phyloP scores from a whole-genome alignment of 2,888 invertebrate species.

The Myathropa florea region DNA sequence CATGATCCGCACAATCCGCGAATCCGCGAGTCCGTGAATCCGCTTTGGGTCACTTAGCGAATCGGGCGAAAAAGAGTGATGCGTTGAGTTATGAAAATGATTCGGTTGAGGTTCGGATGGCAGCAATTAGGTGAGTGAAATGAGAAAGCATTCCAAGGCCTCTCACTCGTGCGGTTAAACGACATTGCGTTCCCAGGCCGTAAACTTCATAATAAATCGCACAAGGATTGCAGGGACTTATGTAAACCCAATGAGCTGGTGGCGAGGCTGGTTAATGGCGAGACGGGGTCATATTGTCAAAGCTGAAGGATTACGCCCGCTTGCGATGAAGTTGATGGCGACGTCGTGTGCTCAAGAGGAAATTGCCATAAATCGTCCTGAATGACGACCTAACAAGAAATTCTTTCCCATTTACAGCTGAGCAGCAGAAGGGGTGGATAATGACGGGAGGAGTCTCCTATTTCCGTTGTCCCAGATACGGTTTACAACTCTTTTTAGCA shows the following conservation, averaged over 20 bases:
- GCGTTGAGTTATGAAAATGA: constrained; percentile 20
- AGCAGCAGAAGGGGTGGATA: too few species aligned
- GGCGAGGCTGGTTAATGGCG: background rate
- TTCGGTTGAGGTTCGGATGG: background rate
- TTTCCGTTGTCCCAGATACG: constrained; percentile 34
- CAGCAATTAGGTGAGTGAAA: constrained; percentile 38
- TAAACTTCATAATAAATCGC: background rate
- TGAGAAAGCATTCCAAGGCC: constrained; percentile 35
- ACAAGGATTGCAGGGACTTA: constrained; percentile 12
- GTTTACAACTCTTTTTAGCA: background rate
- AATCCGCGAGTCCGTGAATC: constrained; percentile 40
- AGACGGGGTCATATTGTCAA: background rate
- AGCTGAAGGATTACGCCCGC: too few species aligned
- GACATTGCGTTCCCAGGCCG: constrained; percentile 30
- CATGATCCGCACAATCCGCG: constrained; percentile 14
- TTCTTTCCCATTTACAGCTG: background rate
- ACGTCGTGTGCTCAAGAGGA: background rate
- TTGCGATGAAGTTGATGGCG: too few species aligned
- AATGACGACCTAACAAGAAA: background rate
- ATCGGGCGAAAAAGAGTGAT: constrained; percentile 41
- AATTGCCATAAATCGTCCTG: background rate
- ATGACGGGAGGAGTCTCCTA: background rate
- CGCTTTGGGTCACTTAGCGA: constrained; percentile 63
- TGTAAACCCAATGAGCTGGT: background rate
- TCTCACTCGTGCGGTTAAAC: too few species aligned